Percentiles rank a stretch among this genome's conserved stretches.
Conservation (phyloP, 2,797 vertebrate genomes). For the Echiichthys vipera region DNA sequence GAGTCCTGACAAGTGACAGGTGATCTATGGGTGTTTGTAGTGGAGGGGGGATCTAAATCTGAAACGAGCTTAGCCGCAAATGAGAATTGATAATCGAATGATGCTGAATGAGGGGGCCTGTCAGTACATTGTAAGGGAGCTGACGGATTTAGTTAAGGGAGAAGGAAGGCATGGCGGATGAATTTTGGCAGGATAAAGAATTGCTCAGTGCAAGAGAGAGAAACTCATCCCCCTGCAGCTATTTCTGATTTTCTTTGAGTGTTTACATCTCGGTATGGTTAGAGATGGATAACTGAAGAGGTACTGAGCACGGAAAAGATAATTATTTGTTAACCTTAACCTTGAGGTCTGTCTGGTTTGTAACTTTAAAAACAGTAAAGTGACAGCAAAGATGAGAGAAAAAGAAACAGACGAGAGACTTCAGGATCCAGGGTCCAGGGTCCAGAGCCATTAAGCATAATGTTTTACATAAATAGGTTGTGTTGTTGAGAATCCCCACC, state of each 20-base stretch:
- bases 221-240: constrained; percentile 68
- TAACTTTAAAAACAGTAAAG: neutral
- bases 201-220: constrained; percentile 64
- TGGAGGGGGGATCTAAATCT: constrained; percentile 74
- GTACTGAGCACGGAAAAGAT: constrained; percentile 16
- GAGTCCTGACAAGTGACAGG: constrained; percentile 76
- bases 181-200: constrained; percentile 81
- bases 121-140: constrained; percentile 77
- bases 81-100: constrained; percentile 85
- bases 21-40: constrained; percentile 78
- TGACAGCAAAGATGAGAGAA: constrained; percentile 7
- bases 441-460: neutral
- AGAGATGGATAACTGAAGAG: constrained; percentile 34
- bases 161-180: constrained; percentile 78
- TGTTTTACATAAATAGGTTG: neutral
- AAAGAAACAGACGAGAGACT: neutral
- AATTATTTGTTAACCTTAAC: constrained; percentile 20
- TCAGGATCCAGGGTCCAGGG: constrained; percentile 9
- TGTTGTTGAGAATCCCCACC: neutral
- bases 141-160: constrained; percentile 80
- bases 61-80: constrained; percentile 77
- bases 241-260: constrained; percentile 70
- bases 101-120: constrained; percentile 80
- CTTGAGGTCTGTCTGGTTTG: neutral
- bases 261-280: constrained; percentile 58